Evolutionary conservation across 2,888 invertebrate species (phyloP).

Genomic region (Mimachlamys varia): DNA sequence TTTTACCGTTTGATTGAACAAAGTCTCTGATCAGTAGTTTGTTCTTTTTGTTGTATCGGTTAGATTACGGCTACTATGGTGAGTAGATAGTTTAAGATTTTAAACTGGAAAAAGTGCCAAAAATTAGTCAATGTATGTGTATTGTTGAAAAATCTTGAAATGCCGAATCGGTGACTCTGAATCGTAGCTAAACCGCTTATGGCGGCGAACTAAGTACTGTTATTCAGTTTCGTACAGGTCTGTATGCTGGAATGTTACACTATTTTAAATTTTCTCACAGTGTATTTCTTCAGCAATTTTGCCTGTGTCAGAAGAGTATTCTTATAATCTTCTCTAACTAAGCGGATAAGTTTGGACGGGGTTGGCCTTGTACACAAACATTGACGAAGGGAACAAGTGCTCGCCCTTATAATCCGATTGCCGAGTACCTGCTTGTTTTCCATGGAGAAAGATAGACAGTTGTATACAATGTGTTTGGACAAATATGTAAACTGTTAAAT

Average conservation of each 20-base stretch:
- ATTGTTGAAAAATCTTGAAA: neutral
- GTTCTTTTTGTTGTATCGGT: neutral
- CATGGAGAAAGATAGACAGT: neutral
- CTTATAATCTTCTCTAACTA: constrained; percentile 3
- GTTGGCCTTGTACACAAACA: constrained; percentile 9
- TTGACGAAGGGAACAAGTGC: neutral
- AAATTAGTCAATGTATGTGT: constrained; percentile 12
- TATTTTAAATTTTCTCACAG: constrained; percentile 1
- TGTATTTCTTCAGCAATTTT: neutral
- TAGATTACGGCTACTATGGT: constrained; percentile 5
- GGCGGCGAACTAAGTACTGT: constrained; percentile 8
- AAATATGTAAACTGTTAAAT: constrained; percentile 16
- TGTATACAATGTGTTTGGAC: neutral
- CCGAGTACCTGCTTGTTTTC: neutral
- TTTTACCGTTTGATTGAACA: neutral
- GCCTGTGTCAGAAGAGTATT: constrained; percentile 16
- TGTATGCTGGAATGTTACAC: neutral
- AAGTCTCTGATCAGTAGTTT: neutral
- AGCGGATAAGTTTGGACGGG: constrained; percentile 25
- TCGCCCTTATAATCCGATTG: constrained; percentile 27
- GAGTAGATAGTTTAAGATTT: neutral
- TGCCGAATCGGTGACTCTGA: constrained; percentile 9
- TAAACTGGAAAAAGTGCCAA: constrained; percentile 18
- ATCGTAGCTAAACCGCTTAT: constrained; percentile 20
- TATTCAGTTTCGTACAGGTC: constrained; percentile 5